A percentile compares a stretch with the other conserved stretches of the same genome.
Conservation (phyloP, 1,140 invertebrate species). For the Oncopodura yosiiana region DNA sequence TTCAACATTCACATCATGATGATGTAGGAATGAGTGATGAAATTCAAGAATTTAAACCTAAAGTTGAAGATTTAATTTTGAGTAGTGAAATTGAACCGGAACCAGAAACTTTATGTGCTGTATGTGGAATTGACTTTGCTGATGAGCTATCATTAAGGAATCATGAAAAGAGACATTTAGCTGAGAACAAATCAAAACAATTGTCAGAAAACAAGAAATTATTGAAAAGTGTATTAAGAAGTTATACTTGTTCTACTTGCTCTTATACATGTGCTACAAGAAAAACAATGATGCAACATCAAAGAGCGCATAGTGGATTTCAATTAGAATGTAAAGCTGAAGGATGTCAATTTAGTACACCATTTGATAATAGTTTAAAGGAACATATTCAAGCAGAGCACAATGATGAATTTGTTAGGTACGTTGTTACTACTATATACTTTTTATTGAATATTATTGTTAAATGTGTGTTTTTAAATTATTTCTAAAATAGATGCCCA, state of each 20-base stretch:
- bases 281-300: constrained; percentile 44
- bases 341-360: constrained; percentile 37
- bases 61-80: constrained; percentile 38
- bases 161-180: constrained; percentile 42
- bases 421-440: neutral
- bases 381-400: constrained; percentile 37
- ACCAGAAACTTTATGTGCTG: constrained; percentile 42
- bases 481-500: constrained; percentile 37
- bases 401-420: constrained; percentile 35
- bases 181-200: constrained; percentile 33
- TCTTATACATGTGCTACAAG: constrained; percentile 40
- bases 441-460: neutral
- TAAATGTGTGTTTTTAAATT: neutral
- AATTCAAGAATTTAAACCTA: constrained; percentile 47
- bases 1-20: constrained; percentile 46
- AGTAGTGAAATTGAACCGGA: constrained; percentile 40
- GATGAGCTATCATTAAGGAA: constrained; percentile 44
- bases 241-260: constrained; percentile 43
- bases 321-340: constrained; percentile 39
- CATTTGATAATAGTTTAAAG: constrained; percentile 37
- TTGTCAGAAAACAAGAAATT: constrained; percentile 16
- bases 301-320: constrained; percentile 41
- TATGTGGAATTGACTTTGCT: constrained; percentile 46
- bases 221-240: constrained; percentile 13
- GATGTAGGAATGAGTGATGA: constrained; percentile 49